phyloP scores from a whole-genome alignment of 2,113 vertebrate genomes.

The Hemiscyllium ocellatum region DNA sequence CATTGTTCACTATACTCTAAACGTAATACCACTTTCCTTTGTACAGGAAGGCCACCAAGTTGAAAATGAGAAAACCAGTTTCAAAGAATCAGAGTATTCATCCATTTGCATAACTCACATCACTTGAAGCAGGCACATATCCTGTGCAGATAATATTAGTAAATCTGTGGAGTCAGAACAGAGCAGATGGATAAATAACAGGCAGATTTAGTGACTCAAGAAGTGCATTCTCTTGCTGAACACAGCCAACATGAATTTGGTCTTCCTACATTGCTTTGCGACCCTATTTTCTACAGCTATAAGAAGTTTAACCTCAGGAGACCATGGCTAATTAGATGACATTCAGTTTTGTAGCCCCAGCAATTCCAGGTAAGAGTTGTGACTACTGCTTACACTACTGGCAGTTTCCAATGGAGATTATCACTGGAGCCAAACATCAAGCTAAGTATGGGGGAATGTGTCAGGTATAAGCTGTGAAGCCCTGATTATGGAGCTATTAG shows the following conservation, averaged over 20 bases:
- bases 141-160: not conserved
- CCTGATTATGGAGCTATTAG: too few species aligned
- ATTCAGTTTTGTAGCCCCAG: too few species aligned
- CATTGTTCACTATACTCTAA: not conserved
- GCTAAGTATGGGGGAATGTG: too few species aligned
- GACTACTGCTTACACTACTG: too few species aligned
- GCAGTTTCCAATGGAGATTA: too few species aligned
- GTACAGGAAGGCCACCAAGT: not conserved
- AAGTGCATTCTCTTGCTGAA: not conserved
- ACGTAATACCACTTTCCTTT: not conserved
- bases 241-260: not conserved
- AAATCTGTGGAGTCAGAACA: not conserved
- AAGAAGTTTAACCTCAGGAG: too few species aligned
- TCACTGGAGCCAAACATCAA: too few species aligned
- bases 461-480: too few species aligned
- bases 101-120: not conserved
- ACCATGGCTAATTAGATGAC: too few species aligned
- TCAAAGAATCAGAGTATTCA: not conserved
- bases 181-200: not conserved
- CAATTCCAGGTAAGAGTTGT: too few species aligned
- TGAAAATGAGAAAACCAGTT: not conserved
- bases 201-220: not conserved
- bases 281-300: not conserved
- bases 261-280: not conserved
- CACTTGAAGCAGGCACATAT: not conserved